Conservation (phyloP, 2,888 invertebrate genomes). For the Synergus umbraculus region DNA sequence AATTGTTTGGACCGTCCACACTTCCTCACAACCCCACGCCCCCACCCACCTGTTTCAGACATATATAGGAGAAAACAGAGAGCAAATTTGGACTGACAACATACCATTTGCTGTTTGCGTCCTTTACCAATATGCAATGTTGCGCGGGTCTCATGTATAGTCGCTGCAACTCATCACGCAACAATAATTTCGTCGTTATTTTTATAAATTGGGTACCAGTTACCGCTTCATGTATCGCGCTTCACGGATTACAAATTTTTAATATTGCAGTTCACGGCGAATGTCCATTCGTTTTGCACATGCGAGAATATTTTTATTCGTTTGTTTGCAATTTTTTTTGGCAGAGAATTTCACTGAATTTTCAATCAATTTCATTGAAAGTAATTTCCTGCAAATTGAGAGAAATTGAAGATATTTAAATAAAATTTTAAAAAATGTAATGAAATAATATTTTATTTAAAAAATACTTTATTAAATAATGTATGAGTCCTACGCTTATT, state of each 20-base stretch:
- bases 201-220: conserved; percentile 77
- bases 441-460: too few species aligned
- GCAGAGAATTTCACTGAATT: background rate
- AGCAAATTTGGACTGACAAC: conserved; percentile 33
- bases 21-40: too few species aligned
- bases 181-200: conserved; percentile 78
- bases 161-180: conserved; percentile 71
- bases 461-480: too few species aligned
- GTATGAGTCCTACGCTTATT: too few species aligned
- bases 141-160: conserved; percentile 66
- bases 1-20: conserved; percentile 58
- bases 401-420: too few species aligned
- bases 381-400: too few species aligned
- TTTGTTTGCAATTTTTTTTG: background rate
- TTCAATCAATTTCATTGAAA: background rate
- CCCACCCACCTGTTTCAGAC: background rate
- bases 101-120: conserved; percentile 50
- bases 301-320: background rate
- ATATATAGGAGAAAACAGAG: background rate
- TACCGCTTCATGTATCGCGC: conserved; percentile 74
- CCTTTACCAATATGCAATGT: conserved; percentile 60
- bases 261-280: conserved; percentile 19
- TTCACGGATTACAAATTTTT: conserved; percentile 74
- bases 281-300: background rate
- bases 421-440: too few species aligned